Base-by-base conservation (phyloP, 1,140 invertebrate species). In the Dinoponera quadriceps region DNA sequence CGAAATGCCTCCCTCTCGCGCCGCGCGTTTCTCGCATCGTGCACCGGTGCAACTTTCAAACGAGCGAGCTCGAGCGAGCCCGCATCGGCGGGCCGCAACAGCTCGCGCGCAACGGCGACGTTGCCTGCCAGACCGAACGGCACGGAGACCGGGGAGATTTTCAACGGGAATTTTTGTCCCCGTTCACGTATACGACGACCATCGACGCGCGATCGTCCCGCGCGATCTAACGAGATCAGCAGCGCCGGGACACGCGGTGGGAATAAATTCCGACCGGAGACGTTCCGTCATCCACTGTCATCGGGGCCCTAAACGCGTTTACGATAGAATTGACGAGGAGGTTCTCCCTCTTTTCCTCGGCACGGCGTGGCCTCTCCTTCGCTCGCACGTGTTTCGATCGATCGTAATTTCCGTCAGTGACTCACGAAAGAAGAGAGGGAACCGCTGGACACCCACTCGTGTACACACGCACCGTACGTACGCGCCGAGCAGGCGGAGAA, bases 391-490 rank as follows among this genome's bases (percentile, higher is more conserved):
- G 72, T 88, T n/a, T 71, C 87, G 88, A 93, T 93, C 92, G 92
- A 93, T 93, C 89, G 92, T 90, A 92, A 92, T 93, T 92, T 93
- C 91, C 89, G 88, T 89, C 85, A 84, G 90, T 93, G 92, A 93
- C 85, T 93, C 91, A 93, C 90, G 83, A 85, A 83, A 88, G 78
- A 80, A 84, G 81, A 89, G 84, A 82, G 82, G 72, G 75, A 82
- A n/a, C 48, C 65, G 33, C 25, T 33, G 16, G 68, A 71, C 66
- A 73, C n/a, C 57, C 48, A 22, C n/a, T n/a, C 60, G 38, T 55
- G 18, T 29, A 33, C 33, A n/a, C 57, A 66, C 57, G 48, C 62
- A 38, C 20, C 29, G 16, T 20, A 18, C 66, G 51, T n/a, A 7
- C 38, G n/a, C 49, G 65, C 44, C 49, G 69, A 44, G 63, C 29